These are phyloP conservation scores for Campylomormyrus tamandua DNA, from an alignment of 2,113 vertebrate species.

Conservation along the genomic window DNA sequence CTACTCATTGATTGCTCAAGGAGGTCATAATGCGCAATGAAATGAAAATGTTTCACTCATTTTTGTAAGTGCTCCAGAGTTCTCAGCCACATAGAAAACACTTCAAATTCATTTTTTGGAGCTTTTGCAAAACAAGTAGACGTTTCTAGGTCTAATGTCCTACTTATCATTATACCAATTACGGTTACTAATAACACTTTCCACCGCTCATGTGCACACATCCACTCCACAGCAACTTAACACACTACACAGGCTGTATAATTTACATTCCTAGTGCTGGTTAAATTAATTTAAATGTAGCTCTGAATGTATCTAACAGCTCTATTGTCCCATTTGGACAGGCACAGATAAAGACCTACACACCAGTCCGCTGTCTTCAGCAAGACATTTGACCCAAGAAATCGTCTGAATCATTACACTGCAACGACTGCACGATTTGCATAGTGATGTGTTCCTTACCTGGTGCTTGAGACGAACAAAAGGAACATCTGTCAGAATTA, in stretches of 20 bases:
- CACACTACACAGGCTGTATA: not conserved
- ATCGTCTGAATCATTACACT: not conserved
- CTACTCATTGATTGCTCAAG: not conserved
- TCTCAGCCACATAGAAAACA: not conserved
- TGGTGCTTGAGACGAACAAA: constrained; percentile 37
- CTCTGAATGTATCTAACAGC: not conserved
- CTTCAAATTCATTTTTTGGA: not conserved
- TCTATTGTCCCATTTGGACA: not conserved
- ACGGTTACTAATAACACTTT: not conserved
- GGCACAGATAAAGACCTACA: not conserved
- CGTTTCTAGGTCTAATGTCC: not conserved
- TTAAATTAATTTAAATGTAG: not conserved
- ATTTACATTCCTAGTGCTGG: not conserved
- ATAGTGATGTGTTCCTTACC: constrained; percentile 23
- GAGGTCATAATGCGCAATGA: not conserved
- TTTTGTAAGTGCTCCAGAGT: not conserved
- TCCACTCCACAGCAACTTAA: not conserved
- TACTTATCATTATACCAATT: not conserved
- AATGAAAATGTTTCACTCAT: not conserved
- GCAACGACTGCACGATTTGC: not conserved
- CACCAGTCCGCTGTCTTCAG: not conserved
- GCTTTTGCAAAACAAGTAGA: not conserved
- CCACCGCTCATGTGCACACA: not conserved
- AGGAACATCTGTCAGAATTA: constrained; percentile 30
- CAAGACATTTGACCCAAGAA: not conserved